Evolutionary conservation across 1,140 invertebrate genomes (phyloP).

Genomic region (Bombus breviceps): DNA sequence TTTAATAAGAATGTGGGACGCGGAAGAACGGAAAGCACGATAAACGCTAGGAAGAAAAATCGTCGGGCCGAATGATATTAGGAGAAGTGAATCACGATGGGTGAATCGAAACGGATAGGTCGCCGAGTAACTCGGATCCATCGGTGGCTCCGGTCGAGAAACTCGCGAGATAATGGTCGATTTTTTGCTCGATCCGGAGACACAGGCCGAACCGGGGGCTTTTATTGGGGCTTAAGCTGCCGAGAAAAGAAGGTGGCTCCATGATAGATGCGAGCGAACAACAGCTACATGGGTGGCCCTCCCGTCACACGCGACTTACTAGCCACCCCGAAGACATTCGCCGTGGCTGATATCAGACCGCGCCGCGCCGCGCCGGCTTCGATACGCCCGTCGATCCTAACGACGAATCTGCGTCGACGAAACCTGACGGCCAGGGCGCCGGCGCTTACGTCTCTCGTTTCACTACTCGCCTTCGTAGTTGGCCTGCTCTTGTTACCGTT

Average conservation of each 20-base stretch:
- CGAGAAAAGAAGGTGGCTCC: slow-evolving; percentile 79
- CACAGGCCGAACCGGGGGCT: slow-evolving; percentile 74
- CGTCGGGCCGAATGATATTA: background rate
- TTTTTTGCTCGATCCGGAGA: slow-evolving; percentile 78
- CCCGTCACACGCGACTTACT: slow-evolving; percentile 79
- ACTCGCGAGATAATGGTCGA: slow-evolving; percentile 69
- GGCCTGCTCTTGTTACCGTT: background rate
- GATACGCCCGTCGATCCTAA: slow-evolving; percentile 44
- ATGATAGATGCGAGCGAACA: slow-evolving; percentile 82
- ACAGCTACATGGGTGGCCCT: slow-evolving; percentile 82
- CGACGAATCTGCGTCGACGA: slow-evolving; percentile 37
- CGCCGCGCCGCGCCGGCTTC: background rate
- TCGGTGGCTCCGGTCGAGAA: slow-evolving; percentile 36
- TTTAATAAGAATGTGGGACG: background rate
- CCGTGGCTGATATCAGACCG: slow-evolving; percentile 68
- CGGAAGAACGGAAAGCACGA: background rate
- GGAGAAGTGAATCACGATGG: slow-evolving; percentile 2
- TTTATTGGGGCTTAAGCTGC: slow-evolving; percentile 79
- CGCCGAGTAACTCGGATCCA: slow-evolving; percentile 57
- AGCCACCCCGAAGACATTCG: slow-evolving; percentile 81
- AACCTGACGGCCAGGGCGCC: slow-evolving; percentile 36
- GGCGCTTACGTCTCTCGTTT: slow-evolving; percentile 32
- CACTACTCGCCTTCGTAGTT: too few relatives aligned
- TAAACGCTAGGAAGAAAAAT: slow-evolving; percentile 10
- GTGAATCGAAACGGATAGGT: slow-evolving; percentile 38